phyloP scores from a whole-genome alignment of 2,888 invertebrate species.

The Deilephila elpenor region DNA sequence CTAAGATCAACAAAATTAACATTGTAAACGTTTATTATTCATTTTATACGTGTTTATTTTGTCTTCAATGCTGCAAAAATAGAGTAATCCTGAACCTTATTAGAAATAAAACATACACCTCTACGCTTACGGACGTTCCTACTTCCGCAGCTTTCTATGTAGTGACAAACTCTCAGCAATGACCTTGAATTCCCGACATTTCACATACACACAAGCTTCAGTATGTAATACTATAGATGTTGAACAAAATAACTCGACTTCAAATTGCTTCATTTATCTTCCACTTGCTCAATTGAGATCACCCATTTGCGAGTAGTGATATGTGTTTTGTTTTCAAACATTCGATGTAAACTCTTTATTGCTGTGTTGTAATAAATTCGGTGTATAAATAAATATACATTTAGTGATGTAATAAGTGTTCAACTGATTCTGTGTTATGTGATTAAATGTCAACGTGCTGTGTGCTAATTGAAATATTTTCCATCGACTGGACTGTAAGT shows the following conservation, averaged over 20 bases:
- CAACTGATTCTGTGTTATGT: background rate
- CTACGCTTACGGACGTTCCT: too few relatives aligned
- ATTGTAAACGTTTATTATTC: too few relatives aligned
- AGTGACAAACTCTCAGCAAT: too few relatives aligned
- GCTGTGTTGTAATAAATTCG: background rate
- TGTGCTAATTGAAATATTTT: background rate
- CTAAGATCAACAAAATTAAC: too few relatives aligned
- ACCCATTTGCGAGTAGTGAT: background rate
- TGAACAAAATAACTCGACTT: conserved; percentile 6
- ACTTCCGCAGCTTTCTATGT: too few relatives aligned
- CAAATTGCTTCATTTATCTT: conserved; percentile 24
- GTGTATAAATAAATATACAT: background rate
- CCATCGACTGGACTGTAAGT: background rate
- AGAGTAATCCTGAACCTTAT: too few relatives aligned
- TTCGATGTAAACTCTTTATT: conserved; percentile 1
- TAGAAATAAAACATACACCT: too few relatives aligned
- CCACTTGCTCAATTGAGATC: conserved; percentile 18
- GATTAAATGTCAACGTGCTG: background rate
- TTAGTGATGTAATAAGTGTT: background rate
- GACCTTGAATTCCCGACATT: background rate
- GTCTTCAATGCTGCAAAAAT: too few relatives aligned
- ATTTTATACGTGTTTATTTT: too few relatives aligned
- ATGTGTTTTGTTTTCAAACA: conserved; percentile 15
- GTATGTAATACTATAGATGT: background rate
- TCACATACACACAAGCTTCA: background rate